phyloP scores from a whole-genome alignment of 1,140 invertebrate genomes.

The Arctopsyche grandis region DNA sequence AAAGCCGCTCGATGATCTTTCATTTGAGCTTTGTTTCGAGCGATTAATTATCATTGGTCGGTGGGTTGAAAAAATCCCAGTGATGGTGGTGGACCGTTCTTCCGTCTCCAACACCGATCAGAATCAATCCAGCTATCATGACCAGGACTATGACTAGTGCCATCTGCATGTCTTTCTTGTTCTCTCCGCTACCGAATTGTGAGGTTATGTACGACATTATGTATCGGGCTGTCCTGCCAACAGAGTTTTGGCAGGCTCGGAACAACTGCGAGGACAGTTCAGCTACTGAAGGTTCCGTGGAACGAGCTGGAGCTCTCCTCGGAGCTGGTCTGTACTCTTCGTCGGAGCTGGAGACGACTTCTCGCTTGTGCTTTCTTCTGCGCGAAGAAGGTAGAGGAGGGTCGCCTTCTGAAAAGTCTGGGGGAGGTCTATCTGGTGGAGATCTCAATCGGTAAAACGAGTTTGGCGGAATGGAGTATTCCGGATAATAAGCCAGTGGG shows the following conservation, averaged over 20 bases:
- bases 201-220: constrained; percentile 73
- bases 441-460: constrained; percentile 63
- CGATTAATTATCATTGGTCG: constrained; percentile 60
- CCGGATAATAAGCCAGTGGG: constrained; percentile 68
- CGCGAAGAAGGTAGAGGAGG: constrained; percentile 59
- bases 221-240: constrained; percentile 72
- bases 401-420: constrained; percentile 58
- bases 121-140: constrained; percentile 76
- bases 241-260: constrained; percentile 71
- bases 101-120: constrained; percentile 75
- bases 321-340: constrained; percentile 63
- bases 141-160: constrained; percentile 79
- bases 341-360: constrained; percentile 66
- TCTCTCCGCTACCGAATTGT: constrained; percentile 67
- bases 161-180: constrained; percentile 77
- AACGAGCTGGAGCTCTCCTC: constrained; percentile 56
- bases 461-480: constrained; percentile 59
- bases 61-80: constrained; percentile 87
- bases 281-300: constrained; percentile 67
- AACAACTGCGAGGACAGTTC: constrained; percentile 75
- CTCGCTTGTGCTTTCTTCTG: constrained; percentile 60
- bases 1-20: no score
- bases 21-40: no score
- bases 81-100: constrained; percentile 79
- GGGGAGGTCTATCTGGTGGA: constrained; percentile 59